These are phyloP conservation scores for Tiphia femorata DNA, from an alignment of 2,888 invertebrate genomes.

Conservation along the genomic window DNA sequence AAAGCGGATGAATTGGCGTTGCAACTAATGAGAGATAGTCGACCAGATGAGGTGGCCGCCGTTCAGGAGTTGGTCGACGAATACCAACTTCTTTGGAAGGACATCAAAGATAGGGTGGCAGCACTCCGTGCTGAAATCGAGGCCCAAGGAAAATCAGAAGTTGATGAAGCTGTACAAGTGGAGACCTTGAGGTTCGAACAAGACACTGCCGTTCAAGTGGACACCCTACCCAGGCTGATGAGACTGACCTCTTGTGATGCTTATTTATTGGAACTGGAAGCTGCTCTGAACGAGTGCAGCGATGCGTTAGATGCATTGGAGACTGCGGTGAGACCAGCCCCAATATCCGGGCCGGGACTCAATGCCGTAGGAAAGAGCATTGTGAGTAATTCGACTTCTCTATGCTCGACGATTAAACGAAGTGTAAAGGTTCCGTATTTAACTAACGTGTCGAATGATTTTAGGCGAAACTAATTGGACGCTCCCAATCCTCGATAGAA, in stretches of 20 bases:
- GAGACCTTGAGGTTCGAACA: conserved; percentile 83
- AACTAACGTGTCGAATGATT: background rate
- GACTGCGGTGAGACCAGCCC: conserved; percentile 75
- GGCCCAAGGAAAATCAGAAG: conserved; percentile 63
- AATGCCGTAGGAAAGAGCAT: conserved; percentile 79
- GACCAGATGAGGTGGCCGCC: conserved; percentile 71
- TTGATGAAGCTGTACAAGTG: conserved; percentile 77
- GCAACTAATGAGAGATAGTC: conserved; percentile 73
- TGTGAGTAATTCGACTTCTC: conserved; percentile 55
- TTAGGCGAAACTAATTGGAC: conserved; percentile 79
- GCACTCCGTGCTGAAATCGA: conserved; percentile 67
- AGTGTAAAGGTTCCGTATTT: background rate
- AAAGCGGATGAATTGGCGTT: conserved; percentile 75
- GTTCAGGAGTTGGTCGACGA: conserved; percentile 76
- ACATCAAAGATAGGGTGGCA: conserved; percentile 72
- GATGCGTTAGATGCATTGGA: conserved; percentile 78
- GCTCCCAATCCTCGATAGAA: conserved; percentile 85
- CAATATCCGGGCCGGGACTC: conserved; percentile 69
- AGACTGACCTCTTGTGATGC: conserved; percentile 85
- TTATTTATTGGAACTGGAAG: conserved; percentile 81
- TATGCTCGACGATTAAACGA: no score
- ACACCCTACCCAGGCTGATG: conserved; percentile 77
- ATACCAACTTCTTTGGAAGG: conserved; percentile 76
- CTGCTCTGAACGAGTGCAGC: conserved; percentile 81
- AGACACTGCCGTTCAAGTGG: conserved; percentile 85